Evolutionary conservation across 2,888 invertebrate species (phyloP).

Genomic region (Peribatodes rhomboidaria): DNA sequence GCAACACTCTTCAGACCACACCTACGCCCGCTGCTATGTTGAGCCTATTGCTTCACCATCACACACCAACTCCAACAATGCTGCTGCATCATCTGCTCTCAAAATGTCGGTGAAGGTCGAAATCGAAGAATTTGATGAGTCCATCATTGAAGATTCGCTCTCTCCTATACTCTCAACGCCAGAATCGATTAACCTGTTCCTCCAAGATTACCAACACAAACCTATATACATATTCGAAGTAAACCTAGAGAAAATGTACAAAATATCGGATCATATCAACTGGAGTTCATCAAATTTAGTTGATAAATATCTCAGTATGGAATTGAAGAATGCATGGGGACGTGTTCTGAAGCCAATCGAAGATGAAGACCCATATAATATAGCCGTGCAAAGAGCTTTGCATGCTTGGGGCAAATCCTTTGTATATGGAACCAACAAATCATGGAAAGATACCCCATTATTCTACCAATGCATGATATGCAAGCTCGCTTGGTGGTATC

Average conservation of each 20-base stretch:
- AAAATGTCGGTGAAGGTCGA: conserved; percentile 44
- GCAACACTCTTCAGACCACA: too few relatives aligned
- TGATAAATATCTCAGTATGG: conserved; percentile 51
- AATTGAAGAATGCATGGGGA: conserved; percentile 52
- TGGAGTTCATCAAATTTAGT: conserved; percentile 37
- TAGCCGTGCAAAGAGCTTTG: conserved; percentile 46
- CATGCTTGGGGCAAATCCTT: conserved; percentile 41
- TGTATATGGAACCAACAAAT: background rate
- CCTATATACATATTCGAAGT: conserved; percentile 19
- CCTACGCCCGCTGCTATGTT: conserved; percentile 1
- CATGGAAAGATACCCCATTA: conserved; percentile 49
- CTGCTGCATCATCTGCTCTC: background rate
- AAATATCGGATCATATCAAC: conserved; percentile 36
- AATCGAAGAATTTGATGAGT: conserved; percentile 45
- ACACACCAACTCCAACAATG: too few relatives aligned
- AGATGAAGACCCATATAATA: conserved; percentile 15
- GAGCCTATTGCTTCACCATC: background rate
- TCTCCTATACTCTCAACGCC: background rate
- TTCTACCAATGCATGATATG: conserved; percentile 70
- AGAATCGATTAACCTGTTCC: background rate
- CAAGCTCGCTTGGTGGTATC: conserved; percentile 61
- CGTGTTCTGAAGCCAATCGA: background rate
- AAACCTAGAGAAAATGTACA: conserved; percentile 32
- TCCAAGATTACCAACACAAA: background rate
- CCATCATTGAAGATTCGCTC: background rate